phyloP scores from a whole-genome alignment of 2,113 vertebrate species.

The Kryptolebias marmoratus region DNA sequence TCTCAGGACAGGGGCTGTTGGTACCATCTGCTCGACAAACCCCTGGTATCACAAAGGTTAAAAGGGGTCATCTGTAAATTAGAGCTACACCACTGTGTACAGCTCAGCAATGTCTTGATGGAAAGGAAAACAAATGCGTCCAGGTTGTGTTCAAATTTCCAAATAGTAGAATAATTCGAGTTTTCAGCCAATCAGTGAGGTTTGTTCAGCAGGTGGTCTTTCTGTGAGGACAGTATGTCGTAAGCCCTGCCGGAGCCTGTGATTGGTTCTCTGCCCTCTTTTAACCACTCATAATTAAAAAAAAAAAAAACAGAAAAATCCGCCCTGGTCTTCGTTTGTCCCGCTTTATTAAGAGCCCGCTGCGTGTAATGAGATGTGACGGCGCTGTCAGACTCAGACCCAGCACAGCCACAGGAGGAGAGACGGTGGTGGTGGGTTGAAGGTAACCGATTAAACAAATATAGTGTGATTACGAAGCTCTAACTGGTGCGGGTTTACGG shows the following conservation, averaged over 20 bases:
- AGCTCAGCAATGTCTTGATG: too few species aligned
- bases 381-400: constrained; percentile 29
- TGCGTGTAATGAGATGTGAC: constrained; percentile 14
- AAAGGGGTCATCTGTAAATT: too few species aligned
- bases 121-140: too few species aligned
- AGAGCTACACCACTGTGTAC: too few species aligned
- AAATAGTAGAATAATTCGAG: too few species aligned
- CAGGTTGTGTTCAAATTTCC: too few species aligned
- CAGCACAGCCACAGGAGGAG: constrained; percentile 5
- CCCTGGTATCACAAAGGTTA: background rate
- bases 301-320: constrained; percentile 23
- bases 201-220: background rate
- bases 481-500: background rate
- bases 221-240: constrained; percentile 24
- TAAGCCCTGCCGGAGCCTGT: constrained; percentile 1
- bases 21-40: too few species aligned
- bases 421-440: background rate
- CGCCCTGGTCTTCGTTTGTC: constrained; percentile 42
- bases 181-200: background rate
- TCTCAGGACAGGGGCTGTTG: background rate
- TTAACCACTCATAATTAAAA: background rate
- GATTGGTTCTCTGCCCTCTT: constrained; percentile 14
- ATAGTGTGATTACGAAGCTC: constrained; percentile 6
- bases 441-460: background rate
- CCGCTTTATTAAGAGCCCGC: constrained; percentile 42